A percentile compares a stretch with the other conserved stretches of the same genome.
Conservation (phyloP, 2,797 vertebrate species). For the Sebastiscus albofasciatus region DNA sequence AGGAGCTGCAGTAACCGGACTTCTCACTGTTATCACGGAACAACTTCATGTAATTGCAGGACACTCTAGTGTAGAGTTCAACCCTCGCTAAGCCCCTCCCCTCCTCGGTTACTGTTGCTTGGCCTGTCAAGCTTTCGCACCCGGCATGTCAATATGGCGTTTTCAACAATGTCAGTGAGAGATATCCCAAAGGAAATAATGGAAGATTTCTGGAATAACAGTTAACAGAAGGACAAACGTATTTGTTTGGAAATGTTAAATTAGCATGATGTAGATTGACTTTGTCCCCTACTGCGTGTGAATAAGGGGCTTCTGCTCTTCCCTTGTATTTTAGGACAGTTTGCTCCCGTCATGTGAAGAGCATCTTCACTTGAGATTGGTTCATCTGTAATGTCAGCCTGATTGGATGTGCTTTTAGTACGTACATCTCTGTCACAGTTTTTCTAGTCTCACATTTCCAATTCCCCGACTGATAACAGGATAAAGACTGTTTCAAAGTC, state of each 20-base stretch:
- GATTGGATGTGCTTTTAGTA: neutral
- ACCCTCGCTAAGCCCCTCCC: no score
- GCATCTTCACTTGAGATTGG: neutral
- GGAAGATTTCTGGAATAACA: no score
- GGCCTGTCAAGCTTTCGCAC: no score
- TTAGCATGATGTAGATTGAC: conserved; percentile 34
- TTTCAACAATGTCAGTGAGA: no score
- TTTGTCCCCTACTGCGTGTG: conserved; percentile 24
- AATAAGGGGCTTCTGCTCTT: conserved; percentile 36
- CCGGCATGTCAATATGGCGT: no score
- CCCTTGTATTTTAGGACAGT: conserved; percentile 6
- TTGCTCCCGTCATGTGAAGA: conserved; percentile 5
- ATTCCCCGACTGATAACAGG: neutral
- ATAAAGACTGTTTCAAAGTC: neutral
- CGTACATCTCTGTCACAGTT: neutral
- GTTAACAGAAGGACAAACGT: no score
- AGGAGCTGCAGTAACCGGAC: neutral
- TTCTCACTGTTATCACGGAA: neutral
- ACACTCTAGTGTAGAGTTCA: neutral
- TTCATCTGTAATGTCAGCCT: conserved; percentile 13
- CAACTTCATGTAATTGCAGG: neutral
- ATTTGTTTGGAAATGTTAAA: conserved; percentile 32
- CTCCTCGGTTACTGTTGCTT: no score
- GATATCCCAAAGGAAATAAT: no score
- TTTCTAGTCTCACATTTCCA: neutral